These are phyloP conservation scores for Diaprepes abbreviatus DNA, from an alignment of 2,888 invertebrate genomes.

Conservation along the genomic window DNA sequence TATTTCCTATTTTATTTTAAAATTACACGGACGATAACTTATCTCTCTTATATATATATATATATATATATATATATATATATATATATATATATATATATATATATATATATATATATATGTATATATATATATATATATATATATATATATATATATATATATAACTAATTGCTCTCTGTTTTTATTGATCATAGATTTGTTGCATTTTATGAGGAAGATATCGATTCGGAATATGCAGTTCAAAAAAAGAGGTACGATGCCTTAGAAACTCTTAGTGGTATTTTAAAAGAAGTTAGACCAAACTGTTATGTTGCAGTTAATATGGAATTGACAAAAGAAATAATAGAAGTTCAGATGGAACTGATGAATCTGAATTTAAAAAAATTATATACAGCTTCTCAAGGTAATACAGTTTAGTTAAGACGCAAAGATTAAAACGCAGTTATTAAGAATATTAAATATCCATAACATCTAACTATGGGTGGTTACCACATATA, in stretches of 20 bases:
- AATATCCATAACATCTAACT: no score
- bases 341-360: slow-evolving; percentile 74
- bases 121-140: no score
- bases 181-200: slow-evolving; percentile 62
- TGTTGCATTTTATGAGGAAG: slow-evolving; percentile 80
- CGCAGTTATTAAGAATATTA: no score
- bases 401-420: slow-evolving; percentile 29
- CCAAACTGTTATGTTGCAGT: slow-evolving; percentile 70
- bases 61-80: no score
- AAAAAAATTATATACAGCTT: slow-evolving; percentile 68
- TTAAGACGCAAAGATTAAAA: no score
- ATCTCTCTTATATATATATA: no score
- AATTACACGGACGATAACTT: no score
- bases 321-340: slow-evolving; percentile 67
- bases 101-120: no score
- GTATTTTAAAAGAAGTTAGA: slow-evolving; percentile 71
- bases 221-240: slow-evolving; percentile 73
- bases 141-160: no score
- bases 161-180: background rate
- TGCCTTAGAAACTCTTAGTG: slow-evolving; percentile 72
- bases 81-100: no score
- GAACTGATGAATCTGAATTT: slow-evolving; percentile 76
- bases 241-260: slow-evolving; percentile 74
- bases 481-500: no score
- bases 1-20: no score